Evolutionary conservation across 92 coral and sea anemone species (phyloP).

Genomic region (Chrysogorgia sp.): DNA sequence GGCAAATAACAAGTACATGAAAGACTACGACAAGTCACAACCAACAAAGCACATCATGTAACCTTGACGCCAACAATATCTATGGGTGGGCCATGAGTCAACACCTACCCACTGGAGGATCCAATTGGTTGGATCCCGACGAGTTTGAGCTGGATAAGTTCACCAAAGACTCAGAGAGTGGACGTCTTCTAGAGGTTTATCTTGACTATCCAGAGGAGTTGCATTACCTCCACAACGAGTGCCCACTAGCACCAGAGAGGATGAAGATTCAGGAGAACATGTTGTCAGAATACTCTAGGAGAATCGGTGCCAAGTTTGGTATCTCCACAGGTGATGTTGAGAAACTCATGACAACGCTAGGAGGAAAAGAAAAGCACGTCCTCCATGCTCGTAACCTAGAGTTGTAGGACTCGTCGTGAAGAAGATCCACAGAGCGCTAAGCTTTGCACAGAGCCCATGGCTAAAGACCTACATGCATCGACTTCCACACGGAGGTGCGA

Average conservation of each 20-base stretch:
- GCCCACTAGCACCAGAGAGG: not conserved
- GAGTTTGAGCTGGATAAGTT: not conserved
- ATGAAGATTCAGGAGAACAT: not conserved
- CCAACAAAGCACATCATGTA: conserved; percentile 27
- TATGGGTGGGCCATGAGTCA: conserved; percentile 20
- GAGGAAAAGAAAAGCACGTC: not conserved
- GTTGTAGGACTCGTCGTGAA: not conserved
- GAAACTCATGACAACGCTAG: not conserved
- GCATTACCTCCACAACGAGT: not conserved
- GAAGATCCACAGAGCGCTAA: not conserved
- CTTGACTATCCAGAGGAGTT: conserved; percentile 6
- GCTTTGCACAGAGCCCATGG: conserved; percentile 5
- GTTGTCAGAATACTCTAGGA: not conserved
- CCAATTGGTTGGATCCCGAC: not conserved
- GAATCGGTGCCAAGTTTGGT: not conserved
- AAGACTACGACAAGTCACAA: not conserved
- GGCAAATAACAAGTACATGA: conserved; percentile 33
- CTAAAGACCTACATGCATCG: not conserved
- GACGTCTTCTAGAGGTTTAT: conserved; percentile 4
- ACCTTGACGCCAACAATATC: conserved; percentile 35
- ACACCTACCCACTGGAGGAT: not conserved
- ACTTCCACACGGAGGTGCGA: not conserved
- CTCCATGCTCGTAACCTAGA: not conserved
- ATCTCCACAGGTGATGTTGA: not conserved
- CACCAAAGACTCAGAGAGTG: not conserved